phyloP scores from a whole-genome alignment of 2,113 vertebrate species.

The Mesitornis unicolor region DNA sequence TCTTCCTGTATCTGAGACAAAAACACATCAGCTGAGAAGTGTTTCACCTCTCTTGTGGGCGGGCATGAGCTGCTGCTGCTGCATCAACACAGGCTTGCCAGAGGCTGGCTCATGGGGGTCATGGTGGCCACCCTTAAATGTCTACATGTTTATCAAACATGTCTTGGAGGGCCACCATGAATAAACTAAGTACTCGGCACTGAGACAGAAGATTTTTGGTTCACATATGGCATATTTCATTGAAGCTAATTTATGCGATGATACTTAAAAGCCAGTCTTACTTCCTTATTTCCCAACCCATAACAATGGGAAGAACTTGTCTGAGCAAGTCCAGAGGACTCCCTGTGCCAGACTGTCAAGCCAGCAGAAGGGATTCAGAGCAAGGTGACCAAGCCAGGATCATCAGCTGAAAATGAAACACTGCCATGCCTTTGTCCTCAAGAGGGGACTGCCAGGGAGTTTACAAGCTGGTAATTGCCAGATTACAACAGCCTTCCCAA shows the following conservation, averaged over 20 bases:
- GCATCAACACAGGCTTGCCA: neutral
- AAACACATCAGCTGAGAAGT: rapidly evolving
- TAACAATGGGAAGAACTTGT: neutral
- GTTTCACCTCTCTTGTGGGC: neutral
- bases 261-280: neutral
- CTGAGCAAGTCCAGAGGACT: neutral
- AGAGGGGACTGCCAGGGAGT: conserved; percentile 6
- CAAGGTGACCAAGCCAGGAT: neutral
- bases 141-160: neutral
- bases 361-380: neutral
- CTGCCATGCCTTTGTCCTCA: neutral
- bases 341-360: neutral
- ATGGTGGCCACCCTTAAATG: neutral
- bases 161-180: neutral
- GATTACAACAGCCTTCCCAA: neutral
- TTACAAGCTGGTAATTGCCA: neutral
- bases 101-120: neutral
- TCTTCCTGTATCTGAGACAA: neutral
- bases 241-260: neutral
- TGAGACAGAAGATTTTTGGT: neutral
- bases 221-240: neutral
- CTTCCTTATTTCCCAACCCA: neutral
- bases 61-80: neutral
- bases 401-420: neutral
- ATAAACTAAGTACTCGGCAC: neutral